These are phyloP conservation scores for Micrastur ruficollis DNA, from an alignment of 2,797 vertebrate genomes.

Conservation along the genomic window DNA sequence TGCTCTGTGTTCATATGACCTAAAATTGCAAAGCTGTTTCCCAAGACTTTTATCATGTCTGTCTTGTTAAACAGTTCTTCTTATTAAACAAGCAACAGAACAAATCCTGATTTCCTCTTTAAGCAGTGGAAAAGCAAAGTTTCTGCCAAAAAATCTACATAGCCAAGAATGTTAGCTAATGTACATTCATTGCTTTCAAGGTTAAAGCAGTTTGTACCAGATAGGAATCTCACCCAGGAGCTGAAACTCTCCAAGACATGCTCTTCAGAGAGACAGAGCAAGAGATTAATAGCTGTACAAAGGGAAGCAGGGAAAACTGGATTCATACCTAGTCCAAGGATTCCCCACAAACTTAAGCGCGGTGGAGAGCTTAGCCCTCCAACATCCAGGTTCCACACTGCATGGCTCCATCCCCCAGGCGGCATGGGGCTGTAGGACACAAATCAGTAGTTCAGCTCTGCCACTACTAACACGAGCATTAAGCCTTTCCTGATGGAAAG, in stretches of 20 bases:
- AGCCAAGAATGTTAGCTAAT: not conserved
- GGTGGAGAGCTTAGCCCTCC: not conserved
- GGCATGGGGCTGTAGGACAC: not conserved
- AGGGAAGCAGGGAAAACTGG: not conserved
- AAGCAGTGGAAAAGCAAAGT: not conserved
- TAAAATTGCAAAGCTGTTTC: not conserved
- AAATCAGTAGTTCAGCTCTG: not conserved
- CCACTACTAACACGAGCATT: not conserved
- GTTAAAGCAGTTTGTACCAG: not conserved
- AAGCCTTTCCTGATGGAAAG: not conserved
- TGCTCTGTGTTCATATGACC: not conserved
- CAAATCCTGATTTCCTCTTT: slow-evolving; percentile 8
- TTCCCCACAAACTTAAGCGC: accelerated
- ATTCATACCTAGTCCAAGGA: not conserved
- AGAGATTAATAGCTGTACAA: not conserved
- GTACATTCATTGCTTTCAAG: not conserved
- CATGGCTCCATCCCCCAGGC: not conserved
- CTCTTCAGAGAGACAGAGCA: not conserved
- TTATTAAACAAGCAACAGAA: slow-evolving; percentile 13
- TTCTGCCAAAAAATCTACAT: not conserved
- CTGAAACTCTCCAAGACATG: not conserved
- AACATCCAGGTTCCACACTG: not conserved
- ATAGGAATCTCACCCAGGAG: not conserved
- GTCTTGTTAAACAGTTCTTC: slow-evolving; percentile 4
- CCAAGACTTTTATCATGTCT: not conserved